Base-by-base conservation (phyloP, 1,140 invertebrate genomes). In the Brachionus koreanus region DNA sequence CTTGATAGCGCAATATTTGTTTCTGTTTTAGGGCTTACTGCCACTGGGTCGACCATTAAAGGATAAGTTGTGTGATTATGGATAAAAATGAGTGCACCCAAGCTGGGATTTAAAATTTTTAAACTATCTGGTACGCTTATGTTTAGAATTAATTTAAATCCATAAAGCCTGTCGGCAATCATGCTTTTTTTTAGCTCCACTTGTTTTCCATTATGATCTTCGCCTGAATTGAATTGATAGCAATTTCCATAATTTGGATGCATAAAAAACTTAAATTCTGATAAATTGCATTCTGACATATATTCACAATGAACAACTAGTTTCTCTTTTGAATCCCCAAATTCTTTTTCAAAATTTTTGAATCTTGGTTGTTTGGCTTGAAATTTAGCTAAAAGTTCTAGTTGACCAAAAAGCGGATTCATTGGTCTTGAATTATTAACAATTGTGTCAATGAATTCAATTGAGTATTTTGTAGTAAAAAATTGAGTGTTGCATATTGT, bases 221-320 rank as follows among this genome's bases (percentile, higher is more conserved):
- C 16, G 4, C 72, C 72, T 5, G 75, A 52, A 39, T 49, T 77
- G 43, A 10, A 77, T 77, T 57, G 75, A 52, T 37, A 77, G 16
- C 75, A 77, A 42, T 77, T 77, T 9, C 75, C 75, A 46, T 77
- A 77, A 29, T 49, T 29, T 23, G 23, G 4, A 77, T 77, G 75
- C 5, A 52, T 10, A 52, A 49, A 33, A 35, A 19, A 46, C 5
- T 57, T 52, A 9, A 52, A 77, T 2, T 39, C 6, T 7, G 10
- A n/a, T 72, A 37, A 72, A 39, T 72, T 72, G 4, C 35, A 72
- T 10, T 7, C n/a, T 72, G 19, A 7, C n/a, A 43, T n/a, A 72
- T 39, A 72, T 12, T 39, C 13, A 42, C 67, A 72, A 19, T 42
- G 0, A 7, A 72, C 19, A 23, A 72, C 42, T 7, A 72, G 10